These are phyloP conservation scores for Azorinus chamasolen DNA, from an alignment of 2,888 invertebrate species.

Conservation along the genomic window DNA sequence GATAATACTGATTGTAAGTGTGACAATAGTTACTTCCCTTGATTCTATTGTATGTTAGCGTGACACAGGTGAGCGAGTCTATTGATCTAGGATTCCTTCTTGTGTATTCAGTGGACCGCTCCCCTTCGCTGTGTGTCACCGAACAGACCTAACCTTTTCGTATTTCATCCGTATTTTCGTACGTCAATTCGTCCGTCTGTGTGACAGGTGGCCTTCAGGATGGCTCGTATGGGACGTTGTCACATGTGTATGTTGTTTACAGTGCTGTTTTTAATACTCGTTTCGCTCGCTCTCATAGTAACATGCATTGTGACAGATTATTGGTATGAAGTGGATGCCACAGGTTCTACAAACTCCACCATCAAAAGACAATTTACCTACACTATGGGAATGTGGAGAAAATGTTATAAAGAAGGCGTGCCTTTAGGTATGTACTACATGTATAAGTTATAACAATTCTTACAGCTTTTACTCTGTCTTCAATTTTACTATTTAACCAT, in stretches of 20 bases:
- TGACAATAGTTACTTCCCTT: background rate
- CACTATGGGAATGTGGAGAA: slow-evolving; percentile 71
- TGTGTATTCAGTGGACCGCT: too few species aligned
- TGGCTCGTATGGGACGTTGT: slow-evolving; percentile 59
- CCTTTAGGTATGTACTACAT: slow-evolving; percentile 61
- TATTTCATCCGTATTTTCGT: too few species aligned
- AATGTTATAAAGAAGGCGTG: slow-evolving; percentile 66
- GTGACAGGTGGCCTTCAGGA: slow-evolving; percentile 1
- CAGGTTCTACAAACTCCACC: slow-evolving; percentile 44
- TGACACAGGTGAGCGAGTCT: slow-evolving; percentile 45
- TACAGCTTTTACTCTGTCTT: too few species aligned
- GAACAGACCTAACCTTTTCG: too few species aligned
- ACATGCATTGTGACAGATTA: slow-evolving; percentile 68
- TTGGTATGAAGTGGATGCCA: slow-evolving; percentile 65
- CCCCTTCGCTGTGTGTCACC: too few species aligned
- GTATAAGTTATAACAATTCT: too few species aligned
- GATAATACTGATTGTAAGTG: too few species aligned
- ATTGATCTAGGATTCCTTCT: background rate
- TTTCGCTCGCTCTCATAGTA: slow-evolving; percentile 64
- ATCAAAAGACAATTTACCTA: slow-evolving; percentile 57
- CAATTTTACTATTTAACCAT: too few species aligned
- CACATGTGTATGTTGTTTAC: slow-evolving; percentile 65
- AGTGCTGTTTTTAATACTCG: slow-evolving; percentile 65
- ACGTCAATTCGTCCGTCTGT: background rate
- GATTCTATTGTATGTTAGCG: too few species aligned